Evolutionary conservation across 2,797 vertebrate genomes (phyloP).

Genomic region (Microctenopoma steveboyesi): DNA sequence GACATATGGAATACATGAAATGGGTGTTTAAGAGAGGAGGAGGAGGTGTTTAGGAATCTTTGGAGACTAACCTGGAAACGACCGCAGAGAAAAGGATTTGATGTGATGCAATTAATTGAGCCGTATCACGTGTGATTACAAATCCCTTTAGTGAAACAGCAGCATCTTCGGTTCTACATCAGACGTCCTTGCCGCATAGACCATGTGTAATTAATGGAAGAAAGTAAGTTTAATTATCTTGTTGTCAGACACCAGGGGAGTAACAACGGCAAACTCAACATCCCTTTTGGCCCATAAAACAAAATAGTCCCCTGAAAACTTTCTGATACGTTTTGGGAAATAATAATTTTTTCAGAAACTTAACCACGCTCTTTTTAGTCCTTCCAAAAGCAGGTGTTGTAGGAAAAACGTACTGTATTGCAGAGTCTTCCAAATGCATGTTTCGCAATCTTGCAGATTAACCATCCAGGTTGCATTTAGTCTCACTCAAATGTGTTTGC

Average conservation of each 20-base stretch:
- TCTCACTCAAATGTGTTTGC: too few relatives aligned
- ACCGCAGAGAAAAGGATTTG: background rate
- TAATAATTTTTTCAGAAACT: background rate
- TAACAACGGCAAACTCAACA: background rate
- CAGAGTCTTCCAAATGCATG: too few relatives aligned
- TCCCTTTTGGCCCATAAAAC: background rate
- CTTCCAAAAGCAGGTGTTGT: background rate
- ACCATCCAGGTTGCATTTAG: too few relatives aligned
- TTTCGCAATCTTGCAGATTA: too few relatives aligned
- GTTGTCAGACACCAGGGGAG: background rate
- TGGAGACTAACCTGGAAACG: background rate
- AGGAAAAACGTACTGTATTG: too few relatives aligned
- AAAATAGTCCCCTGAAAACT: background rate
- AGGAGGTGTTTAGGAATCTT: background rate
- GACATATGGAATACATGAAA: too few relatives aligned
- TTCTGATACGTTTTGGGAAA: too few relatives aligned
- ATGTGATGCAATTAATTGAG: background rate
- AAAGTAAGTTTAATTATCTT: background rate
- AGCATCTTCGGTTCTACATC: background rate
- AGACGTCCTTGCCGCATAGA: background rate
- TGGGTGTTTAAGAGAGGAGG: too few relatives aligned
- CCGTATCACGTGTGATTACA: background rate
- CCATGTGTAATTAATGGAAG: background rate
- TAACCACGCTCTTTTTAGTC: background rate
- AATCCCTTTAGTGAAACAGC: background rate